Evolutionary conservation across 1,140 invertebrate genomes (phyloP).

Genomic region (Trigoniulus corallinus): DNA sequence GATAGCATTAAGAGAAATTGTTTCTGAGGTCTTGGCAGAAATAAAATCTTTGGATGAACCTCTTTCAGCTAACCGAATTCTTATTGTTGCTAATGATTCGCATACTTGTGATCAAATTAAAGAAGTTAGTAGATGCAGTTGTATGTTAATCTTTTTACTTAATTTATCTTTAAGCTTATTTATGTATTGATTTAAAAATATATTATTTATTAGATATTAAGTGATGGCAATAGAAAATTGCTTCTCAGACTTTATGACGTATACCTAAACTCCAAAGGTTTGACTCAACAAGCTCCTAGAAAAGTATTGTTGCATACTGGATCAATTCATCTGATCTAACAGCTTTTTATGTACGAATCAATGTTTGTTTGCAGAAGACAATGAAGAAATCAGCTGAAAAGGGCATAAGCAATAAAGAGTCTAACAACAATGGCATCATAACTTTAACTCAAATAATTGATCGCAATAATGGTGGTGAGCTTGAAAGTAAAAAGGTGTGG

Average conservation of each 20-base stretch:
- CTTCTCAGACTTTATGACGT: neutral
- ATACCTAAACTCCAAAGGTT: neutral
- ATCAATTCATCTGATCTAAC: no score
- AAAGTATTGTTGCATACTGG: no score
- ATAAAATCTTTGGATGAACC: neutral
- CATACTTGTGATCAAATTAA: neutral
- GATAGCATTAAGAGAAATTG: constrained; percentile 56
- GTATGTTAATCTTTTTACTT: neutral
- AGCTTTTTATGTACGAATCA: no score
- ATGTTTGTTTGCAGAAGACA: no score
- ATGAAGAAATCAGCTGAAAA: no score
- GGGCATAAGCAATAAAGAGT: no score
- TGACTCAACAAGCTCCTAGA: neutral
- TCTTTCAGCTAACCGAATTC: constrained; percentile 27
- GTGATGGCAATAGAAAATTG: neutral
- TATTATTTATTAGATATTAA: neutral
- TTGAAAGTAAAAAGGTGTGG: no score
- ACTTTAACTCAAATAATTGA: no score
- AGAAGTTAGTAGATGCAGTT: no score
- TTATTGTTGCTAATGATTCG: constrained; percentile 62
- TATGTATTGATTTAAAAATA: neutral
- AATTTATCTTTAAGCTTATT: neutral
- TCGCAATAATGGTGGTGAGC: no score
- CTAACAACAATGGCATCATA: no score
- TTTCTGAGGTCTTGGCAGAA: constrained; percentile 52